These are phyloP conservation scores for Cephus spinipes DNA, from an alignment of 2,888 invertebrate genomes.

Conservation along the genomic window DNA sequence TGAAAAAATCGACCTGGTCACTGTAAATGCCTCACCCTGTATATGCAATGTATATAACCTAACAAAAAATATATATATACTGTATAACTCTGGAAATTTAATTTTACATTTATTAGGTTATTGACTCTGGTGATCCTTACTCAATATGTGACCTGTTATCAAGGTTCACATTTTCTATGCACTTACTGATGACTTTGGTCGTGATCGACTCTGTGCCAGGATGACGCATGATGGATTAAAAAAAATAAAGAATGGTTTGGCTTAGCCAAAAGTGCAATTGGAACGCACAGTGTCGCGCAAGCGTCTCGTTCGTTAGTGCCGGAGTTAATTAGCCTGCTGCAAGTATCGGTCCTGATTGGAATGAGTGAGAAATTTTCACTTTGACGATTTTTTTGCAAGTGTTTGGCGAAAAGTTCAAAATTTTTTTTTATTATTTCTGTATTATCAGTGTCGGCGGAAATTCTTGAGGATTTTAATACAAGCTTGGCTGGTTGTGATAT, in stretches of 20 bases:
- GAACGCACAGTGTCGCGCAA: constrained; percentile 40
- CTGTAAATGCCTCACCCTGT: too few relatives aligned
- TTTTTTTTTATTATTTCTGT: background rate
- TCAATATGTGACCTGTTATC: background rate
- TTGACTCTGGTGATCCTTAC: background rate
- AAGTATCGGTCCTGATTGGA: background rate
- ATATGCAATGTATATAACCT: too few relatives aligned
- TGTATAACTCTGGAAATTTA: background rate
- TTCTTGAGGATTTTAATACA: background rate
- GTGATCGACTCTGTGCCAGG: constrained; percentile 21
- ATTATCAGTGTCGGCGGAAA: background rate
- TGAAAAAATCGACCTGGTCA: too few relatives aligned
- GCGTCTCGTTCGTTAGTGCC: constrained; percentile 40
- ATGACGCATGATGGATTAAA: background rate
- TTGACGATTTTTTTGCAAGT: background rate
- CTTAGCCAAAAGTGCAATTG: constrained; percentile 42
- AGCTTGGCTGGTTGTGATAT: background rate
- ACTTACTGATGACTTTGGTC: constrained; percentile 17
- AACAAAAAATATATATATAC: too few relatives aligned
- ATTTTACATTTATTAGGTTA: background rate
- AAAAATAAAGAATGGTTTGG: constrained; percentile 21
- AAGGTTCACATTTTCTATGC: background rate
- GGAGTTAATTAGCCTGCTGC: constrained; percentile 33
- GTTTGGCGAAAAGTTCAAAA: background rate
- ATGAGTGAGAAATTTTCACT: background rate